Conservation (phyloP, 2,888 invertebrate genomes). For the Arenicola marina region DNA sequence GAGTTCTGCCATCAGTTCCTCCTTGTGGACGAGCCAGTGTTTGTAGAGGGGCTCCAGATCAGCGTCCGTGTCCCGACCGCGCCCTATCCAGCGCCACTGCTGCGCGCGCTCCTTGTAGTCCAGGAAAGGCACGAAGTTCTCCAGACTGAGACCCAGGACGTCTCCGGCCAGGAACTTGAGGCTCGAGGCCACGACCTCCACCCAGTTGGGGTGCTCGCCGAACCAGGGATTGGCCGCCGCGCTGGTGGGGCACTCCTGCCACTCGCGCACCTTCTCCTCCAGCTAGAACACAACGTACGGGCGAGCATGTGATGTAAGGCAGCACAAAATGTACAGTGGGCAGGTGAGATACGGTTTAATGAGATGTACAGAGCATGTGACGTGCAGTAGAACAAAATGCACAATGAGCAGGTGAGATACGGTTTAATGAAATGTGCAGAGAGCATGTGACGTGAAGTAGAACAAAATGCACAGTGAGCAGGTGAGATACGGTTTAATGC, state of each 20-base stretch:
- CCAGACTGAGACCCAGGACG: conserved; percentile 72
- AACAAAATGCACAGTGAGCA: no score
- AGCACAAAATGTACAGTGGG: no score
- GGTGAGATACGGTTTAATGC: no score
- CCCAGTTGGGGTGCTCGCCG: conserved; percentile 62
- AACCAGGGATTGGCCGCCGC: conserved; percentile 58
- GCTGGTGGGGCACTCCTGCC: conserved; percentile 56
- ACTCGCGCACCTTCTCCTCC: conserved; percentile 65
- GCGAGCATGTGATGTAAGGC: no score
- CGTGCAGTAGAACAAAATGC: no score
- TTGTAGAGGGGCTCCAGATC: conserved; percentile 76
- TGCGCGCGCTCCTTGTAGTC: conserved; percentile 74
- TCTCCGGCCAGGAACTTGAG: conserved; percentile 84
- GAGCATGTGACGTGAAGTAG: no score
- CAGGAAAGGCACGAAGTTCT: conserved; percentile 86
- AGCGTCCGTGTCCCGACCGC: conserved; percentile 79
- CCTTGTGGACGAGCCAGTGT: conserved; percentile 70
- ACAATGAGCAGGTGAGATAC: no score
- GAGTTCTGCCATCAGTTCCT: conserved; percentile 50
- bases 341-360: no score
- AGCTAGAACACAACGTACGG: no score
- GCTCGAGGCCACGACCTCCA: conserved; percentile 75
- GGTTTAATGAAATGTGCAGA: no score
- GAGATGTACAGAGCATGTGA: no score
- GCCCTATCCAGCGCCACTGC: conserved; percentile 89